These are phyloP conservation scores for Platysteira castanea DNA, from an alignment of 2,113 vertebrate species.

Conservation along the genomic window DNA sequence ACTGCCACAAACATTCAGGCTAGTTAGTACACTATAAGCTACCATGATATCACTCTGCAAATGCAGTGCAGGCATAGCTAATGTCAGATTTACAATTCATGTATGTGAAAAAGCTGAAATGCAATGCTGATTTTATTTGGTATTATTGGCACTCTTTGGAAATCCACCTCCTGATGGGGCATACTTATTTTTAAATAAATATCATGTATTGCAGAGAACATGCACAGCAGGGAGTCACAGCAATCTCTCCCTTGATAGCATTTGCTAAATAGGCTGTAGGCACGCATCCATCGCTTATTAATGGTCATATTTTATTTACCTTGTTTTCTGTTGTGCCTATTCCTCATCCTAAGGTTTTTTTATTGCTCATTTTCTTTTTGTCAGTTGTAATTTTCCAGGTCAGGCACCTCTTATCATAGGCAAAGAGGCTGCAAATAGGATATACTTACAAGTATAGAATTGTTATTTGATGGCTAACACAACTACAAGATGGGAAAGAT, in stretches of 20 bases:
- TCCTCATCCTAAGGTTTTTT: neutral
- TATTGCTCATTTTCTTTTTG: neutral
- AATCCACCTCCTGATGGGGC: neutral
- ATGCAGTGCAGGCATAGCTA: neutral
- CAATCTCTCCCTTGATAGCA: neutral
- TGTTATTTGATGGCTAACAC: neutral
- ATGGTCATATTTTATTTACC: conserved; percentile 32
- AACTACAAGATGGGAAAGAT: neutral
- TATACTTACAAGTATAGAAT: neutral
- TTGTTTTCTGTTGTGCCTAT: neutral
- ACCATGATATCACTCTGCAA: neutral
- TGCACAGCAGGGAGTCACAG: neutral
- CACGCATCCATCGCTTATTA: neutral
- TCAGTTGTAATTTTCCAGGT: neutral
- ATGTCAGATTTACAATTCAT: neutral
- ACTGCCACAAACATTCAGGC: neutral
- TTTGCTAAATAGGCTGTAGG: neutral
- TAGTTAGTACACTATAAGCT: neutral
- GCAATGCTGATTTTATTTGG: neutral
- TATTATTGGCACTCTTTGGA: neutral
- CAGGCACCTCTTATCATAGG: neutral
- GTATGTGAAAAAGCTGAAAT: neutral
- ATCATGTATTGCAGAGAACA: neutral
- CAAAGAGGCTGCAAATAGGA: neutral
- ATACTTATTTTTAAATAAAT: conserved; percentile 17